Conservation (phyloP, 1,140 invertebrate genomes). For the Drosophila ficusphila region DNA sequence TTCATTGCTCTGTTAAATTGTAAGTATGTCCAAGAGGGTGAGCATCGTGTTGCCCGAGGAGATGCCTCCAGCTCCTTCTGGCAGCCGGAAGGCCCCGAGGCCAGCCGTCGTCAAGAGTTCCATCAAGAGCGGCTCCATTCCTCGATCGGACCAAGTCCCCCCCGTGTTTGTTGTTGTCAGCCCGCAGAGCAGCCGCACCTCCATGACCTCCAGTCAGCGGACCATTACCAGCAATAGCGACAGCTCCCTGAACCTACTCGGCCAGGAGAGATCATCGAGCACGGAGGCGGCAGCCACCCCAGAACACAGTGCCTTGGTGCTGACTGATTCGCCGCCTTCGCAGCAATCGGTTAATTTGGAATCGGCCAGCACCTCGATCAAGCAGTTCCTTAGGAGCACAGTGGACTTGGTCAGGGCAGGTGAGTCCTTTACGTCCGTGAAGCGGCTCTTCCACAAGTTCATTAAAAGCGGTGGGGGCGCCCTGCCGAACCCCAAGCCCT, state of each 20-base stretch:
- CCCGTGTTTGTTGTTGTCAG: slow-evolving; percentile 17
- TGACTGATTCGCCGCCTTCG: neutral
- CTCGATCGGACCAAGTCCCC: neutral
- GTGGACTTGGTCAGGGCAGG: slow-evolving; percentile 14
- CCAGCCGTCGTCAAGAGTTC: neutral
- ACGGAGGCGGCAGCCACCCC: too few relatives aligned
- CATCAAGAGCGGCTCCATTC: neutral
- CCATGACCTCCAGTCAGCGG: neutral
- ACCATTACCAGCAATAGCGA: neutral
- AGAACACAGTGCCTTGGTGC: neutral
- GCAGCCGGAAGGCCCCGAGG: neutral
- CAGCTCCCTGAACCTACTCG: neutral
- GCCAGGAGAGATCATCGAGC: too few relatives aligned
- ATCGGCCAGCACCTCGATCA: slow-evolving; percentile 2
- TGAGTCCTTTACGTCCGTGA: slow-evolving; percentile 21
- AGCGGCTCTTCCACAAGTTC: slow-evolving; percentile 17
- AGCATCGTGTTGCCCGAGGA: slow-evolving; percentile 53
- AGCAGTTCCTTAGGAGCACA: slow-evolving; percentile 11
- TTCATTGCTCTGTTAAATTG: slow-evolving; percentile 12
- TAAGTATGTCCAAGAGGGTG: slow-evolving; percentile 56
- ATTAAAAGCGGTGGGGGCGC: slow-evolving; percentile 1
- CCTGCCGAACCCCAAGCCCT: neutral
- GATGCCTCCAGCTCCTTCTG: neutral
- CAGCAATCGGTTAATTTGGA: neutral
- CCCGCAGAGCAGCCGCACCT: neutral